phyloP scores from a whole-genome alignment of 2,888 invertebrate species.

The Caenorhabditis imperialis region DNA sequence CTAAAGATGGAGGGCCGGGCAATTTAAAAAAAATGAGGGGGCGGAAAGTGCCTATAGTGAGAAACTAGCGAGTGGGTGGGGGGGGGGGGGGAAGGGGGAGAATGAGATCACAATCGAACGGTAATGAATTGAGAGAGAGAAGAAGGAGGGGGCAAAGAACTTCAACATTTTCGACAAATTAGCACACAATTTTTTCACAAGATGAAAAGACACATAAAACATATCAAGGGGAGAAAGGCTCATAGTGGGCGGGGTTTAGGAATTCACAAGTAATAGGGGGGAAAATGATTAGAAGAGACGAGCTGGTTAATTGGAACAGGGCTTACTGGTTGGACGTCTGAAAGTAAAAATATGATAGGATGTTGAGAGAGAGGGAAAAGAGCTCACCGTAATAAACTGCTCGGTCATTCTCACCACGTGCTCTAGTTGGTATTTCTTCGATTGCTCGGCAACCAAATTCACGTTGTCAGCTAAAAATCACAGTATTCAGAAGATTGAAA shows the following conservation, averaged over 20 bases:
- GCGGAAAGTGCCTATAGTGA: slow-evolving; percentile 7
- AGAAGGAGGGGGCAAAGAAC: too few relatives aligned
- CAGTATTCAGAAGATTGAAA: too few relatives aligned
- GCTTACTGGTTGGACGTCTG: slow-evolving; percentile 11
- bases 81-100: not conserved
- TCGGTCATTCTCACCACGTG: slow-evolving; percentile 6
- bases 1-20: not conserved
- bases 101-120: slow-evolving; percentile 13
- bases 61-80: slow-evolving; percentile 10
- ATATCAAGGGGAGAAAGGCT: too few relatives aligned
- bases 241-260: too few relatives aligned
- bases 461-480: slow-evolving; percentile 41
- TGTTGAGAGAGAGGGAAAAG: not conserved
- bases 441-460: slow-evolving; percentile 19
- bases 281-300: too few relatives aligned
- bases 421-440: slow-evolving; percentile 18
- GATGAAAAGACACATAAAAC: too few relatives aligned
- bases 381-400: not conserved
- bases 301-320: not conserved
- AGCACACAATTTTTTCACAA: not conserved
- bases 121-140: not conserved
- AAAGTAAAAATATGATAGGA: not conserved
- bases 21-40: not conserved
- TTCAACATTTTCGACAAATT: not conserved
- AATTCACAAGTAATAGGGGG: too few relatives aligned